Conservation (phyloP, 1,140 invertebrate species). For the Leptinotarsa lineolata region DNA sequence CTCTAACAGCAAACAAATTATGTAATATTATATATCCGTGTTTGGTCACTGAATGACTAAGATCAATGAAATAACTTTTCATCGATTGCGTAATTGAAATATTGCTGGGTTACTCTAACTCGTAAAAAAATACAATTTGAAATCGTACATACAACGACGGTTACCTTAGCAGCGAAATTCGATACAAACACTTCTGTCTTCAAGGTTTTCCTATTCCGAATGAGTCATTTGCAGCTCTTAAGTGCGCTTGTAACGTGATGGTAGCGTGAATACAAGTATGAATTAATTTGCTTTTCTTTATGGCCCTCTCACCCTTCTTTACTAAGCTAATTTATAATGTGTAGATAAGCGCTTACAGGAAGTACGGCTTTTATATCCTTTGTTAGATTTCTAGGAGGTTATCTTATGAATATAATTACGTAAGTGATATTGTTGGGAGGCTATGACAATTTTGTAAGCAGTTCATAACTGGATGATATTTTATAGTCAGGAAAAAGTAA, state of each 20-base stretch:
- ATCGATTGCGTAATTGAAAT: background rate
- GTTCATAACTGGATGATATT: no score
- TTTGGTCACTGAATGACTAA: no score
- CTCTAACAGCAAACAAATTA: no score
- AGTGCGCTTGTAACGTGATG: background rate
- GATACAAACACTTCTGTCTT: background rate
- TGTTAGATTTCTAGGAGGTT: background rate
- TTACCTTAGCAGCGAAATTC: background rate
- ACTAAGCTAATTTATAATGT: background rate
- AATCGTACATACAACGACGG: background rate
- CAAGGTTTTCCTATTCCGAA: slow-evolving; percentile 1
- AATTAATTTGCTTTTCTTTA: slow-evolving; percentile 4
- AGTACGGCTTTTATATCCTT: background rate
- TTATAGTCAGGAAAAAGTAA: no score
- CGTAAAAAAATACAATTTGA: background rate
- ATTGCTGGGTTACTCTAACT: background rate
- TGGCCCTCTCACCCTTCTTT: background rate
- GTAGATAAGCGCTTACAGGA: background rate
- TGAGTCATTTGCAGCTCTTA: background rate
- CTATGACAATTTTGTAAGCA: no score
- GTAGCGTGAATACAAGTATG: background rate
- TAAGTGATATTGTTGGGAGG: no score
- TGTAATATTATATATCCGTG: no score
- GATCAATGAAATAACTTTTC: background rate
- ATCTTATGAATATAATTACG: no score